phyloP scores from a whole-genome alignment of 2,113 vertebrate genomes.

The Catharus minimus region DNA sequence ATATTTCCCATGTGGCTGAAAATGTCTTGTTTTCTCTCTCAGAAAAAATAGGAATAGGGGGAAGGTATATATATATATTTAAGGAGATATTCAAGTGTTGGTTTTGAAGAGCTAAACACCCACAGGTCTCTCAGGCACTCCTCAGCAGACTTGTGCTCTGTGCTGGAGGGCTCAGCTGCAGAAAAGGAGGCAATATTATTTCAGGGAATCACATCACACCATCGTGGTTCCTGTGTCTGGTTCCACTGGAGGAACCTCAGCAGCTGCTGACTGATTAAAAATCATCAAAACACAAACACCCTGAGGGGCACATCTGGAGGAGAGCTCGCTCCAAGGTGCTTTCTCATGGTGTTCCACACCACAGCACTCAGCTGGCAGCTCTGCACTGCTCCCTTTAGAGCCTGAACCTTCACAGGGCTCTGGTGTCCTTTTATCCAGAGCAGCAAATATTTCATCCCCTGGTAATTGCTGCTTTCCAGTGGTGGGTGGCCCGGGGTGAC shows the following conservation, averaged over 20 bases:
- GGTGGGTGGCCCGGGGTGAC: background rate
- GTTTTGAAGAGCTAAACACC: background rate
- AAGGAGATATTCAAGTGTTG: background rate
- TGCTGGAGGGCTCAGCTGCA: background rate
- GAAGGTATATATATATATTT: background rate
- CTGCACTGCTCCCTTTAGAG: background rate
- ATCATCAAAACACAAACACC: background rate
- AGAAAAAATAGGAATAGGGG: background rate
- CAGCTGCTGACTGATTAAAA: background rate
- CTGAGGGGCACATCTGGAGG: background rate
- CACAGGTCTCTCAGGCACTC: background rate
- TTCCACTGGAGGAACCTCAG: background rate
- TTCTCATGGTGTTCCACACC: background rate
- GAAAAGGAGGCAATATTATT: background rate
- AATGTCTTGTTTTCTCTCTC: background rate
- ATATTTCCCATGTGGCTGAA: background rate
- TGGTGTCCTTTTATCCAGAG: background rate
- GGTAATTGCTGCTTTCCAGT: background rate
- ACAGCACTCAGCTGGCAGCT: background rate
- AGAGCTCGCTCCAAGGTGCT: background rate
- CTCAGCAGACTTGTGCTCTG: background rate
- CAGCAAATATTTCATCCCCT: background rate
- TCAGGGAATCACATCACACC: background rate
- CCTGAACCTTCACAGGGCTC: background rate
- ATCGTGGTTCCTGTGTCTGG: fast-evolving